Conservation (phyloP, 2,113 vertebrate species). For the Prolemur simus region DNA sequence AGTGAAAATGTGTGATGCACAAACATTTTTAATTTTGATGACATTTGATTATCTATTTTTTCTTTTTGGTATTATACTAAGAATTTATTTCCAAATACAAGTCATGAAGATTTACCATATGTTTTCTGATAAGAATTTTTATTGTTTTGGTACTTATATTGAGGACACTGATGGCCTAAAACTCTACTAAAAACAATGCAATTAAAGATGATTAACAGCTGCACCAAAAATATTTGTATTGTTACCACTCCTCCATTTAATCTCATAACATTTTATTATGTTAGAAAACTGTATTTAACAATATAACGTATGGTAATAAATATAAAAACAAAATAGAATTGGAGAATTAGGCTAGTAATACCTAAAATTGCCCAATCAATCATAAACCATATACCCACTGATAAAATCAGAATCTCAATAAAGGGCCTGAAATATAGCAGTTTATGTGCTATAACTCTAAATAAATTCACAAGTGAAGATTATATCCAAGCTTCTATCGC, state of each 20-base stretch:
- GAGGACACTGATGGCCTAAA: neutral
- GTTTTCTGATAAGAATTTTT: neutral
- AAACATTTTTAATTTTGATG: neutral
- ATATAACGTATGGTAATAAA: neutral
- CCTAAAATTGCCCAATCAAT: neutral
- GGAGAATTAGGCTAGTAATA: neutral
- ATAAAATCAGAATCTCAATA: neutral
- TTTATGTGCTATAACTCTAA: neutral
- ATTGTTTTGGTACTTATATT: neutral
- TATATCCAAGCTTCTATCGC: neutral
- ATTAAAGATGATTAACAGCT: neutral
- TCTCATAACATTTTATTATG: neutral
- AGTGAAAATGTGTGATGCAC: neutral
- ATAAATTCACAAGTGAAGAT: neutral
- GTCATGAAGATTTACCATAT: neutral
- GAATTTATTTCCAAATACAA: neutral
- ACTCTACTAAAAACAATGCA: neutral
- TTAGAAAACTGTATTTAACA: neutral
- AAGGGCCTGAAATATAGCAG: neutral
- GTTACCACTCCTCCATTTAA: neutral
- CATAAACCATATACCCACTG: neutral
- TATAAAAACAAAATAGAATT: neutral
- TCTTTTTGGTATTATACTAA: neutral
- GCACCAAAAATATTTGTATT: neutral
- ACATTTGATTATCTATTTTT: neutral